Evolutionary conservation across 2,888 invertebrate species (phyloP).

Genomic region (Lampropteryx suffumata): DNA sequence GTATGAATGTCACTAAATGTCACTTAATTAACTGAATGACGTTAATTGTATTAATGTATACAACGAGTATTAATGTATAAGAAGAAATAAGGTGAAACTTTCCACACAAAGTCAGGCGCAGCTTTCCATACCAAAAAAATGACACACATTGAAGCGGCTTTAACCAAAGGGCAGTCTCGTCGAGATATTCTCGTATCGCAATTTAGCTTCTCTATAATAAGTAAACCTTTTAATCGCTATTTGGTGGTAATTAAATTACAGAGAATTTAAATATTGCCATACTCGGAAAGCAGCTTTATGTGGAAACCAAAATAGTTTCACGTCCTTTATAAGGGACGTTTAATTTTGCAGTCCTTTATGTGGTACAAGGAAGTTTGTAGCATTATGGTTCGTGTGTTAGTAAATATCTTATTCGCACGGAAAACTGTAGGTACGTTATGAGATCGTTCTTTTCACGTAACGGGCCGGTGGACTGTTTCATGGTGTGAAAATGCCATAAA

Average conservation of each 20-base stretch:
- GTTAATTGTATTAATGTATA: no score
- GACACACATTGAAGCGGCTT: constrained; percentile 40
- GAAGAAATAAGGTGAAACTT: neutral
- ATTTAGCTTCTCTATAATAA: constrained; percentile 70
- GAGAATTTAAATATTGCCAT: constrained; percentile 45
- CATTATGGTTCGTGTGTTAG: constrained; percentile 34
- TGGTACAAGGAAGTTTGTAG: constrained; percentile 17
- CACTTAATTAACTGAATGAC: no score
- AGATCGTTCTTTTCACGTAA: constrained; percentile 43
- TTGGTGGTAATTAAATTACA: constrained; percentile 62
- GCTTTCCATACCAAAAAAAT: constrained; percentile 30
- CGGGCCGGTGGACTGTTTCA: constrained; percentile 44
- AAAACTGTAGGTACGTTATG: constrained; percentile 47
- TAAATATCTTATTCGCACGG: constrained; percentile 48
- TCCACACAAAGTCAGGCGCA: neutral
- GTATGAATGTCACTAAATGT: no score
- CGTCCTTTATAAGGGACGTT: constrained; percentile 3
- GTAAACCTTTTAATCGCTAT: constrained; percentile 68
- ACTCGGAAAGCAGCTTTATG: constrained; percentile 52
- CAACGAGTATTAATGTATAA: no score
- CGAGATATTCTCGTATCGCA: constrained; percentile 56
- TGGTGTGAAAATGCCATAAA: constrained; percentile 42
- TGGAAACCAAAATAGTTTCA: constrained; percentile 30
- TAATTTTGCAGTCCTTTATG: constrained; percentile 4
- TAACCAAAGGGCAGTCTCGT: constrained; percentile 56